Conservation (phyloP, 2,888 invertebrate genomes). For the Hydroisotoma schaefferi region DNA sequence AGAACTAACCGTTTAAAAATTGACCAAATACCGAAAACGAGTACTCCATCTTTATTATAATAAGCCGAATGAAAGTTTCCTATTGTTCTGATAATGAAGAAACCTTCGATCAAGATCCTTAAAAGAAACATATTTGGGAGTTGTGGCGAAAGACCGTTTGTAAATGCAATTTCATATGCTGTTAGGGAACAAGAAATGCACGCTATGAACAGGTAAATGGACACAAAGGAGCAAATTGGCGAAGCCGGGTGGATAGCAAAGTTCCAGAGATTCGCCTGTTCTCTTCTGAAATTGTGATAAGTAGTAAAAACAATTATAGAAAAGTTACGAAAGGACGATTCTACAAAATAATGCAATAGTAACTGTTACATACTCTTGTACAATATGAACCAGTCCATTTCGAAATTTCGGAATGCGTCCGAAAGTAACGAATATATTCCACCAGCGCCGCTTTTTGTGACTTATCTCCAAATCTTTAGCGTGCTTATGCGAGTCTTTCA, state of each 20-base stretch:
- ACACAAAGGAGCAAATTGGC: conserved; percentile 26
- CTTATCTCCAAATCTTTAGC: neutral
- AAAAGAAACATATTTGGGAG: neutral
- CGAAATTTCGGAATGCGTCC: conserved; percentile 39
- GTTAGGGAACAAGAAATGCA: conserved; percentile 40
- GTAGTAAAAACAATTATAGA: neutral
- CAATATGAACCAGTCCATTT: conserved; percentile 44
- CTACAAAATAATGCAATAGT: too few species aligned
- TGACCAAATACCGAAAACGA: conserved; percentile 21
- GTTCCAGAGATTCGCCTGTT: conserved; percentile 24
- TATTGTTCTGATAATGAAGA: conserved; percentile 37
- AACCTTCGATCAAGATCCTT: conserved; percentile 27
- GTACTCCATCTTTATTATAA: conserved; percentile 25
- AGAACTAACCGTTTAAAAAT: conserved; percentile 35
- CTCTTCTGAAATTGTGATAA: conserved; percentile 19
- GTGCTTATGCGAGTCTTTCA: neutral
- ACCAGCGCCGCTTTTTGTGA: neutral
- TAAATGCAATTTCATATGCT: conserved; percentile 41
- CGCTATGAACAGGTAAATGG: conserved; percentile 32
- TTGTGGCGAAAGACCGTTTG: conserved; percentile 5
- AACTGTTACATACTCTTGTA: conserved; percentile 46
- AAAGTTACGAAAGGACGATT: too few species aligned
- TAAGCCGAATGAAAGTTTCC: conserved; percentile 44
- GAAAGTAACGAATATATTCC: conserved; percentile 15
- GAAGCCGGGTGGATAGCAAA: conserved; percentile 42